Evolutionary conservation across 1,140 invertebrate species (phyloP).

Genomic region (Drosophila baimaii): DNA sequence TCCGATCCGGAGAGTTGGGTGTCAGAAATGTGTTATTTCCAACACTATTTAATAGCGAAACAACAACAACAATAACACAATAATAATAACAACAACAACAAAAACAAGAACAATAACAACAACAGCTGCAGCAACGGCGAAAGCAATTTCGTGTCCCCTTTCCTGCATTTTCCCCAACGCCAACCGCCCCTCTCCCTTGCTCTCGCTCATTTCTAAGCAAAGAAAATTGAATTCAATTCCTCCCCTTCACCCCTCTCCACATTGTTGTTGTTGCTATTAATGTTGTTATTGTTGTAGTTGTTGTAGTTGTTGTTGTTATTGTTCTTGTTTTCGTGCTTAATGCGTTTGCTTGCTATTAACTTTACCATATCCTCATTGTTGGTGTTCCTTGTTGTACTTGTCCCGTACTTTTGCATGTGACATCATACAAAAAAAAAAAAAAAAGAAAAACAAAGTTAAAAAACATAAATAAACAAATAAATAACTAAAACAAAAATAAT

Average conservation of each 20-base stretch:
- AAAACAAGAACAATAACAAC: constrained; percentile 33
- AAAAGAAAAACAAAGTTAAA: constrained; percentile 15
- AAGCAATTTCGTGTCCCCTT: constrained; percentile 46
- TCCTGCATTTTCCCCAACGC: constrained; percentile 1
- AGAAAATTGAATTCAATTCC: constrained; percentile 74
- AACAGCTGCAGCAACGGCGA: constrained; percentile 14
- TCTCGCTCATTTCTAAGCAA: constrained; percentile 36
- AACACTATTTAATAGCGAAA: constrained; percentile 70
- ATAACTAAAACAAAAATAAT: constrained; percentile 3
- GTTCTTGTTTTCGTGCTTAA: constrained; percentile 37
- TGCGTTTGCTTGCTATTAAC: constrained; percentile 72
- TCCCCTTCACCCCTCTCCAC: too few species aligned
- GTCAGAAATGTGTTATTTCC: constrained; percentile 74
- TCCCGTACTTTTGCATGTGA: constrained; percentile 39
- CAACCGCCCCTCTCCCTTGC: not conserved
- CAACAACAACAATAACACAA: constrained; percentile 36
- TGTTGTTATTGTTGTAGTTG: not conserved
- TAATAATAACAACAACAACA: constrained; percentile 15
- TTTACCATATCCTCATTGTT: constrained; percentile 31
- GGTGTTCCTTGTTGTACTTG: not conserved
- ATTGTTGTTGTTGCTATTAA: not conserved
- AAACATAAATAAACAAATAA: not conserved
- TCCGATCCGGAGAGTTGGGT: constrained; percentile 50
- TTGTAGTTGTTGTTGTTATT: not conserved
- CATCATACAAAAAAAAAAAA: constrained; percentile 27